Base-by-base conservation (phyloP, 30 jellyfish, hydroid and myxozoan species). In the Cassiopea andromeda region DNA sequence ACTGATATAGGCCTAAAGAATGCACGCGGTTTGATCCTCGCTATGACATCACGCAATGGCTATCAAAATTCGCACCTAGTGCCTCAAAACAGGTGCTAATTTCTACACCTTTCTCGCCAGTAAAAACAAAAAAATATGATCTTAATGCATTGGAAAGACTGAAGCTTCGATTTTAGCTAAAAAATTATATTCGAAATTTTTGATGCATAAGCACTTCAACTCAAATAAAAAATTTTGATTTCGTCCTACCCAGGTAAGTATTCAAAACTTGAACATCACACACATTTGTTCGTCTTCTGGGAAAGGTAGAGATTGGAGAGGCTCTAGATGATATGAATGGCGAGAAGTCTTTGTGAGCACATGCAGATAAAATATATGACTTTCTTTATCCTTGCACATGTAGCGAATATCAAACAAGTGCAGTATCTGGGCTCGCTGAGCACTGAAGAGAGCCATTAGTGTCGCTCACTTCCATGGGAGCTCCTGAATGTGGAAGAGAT, bases 321-420 rank as follows among this genome's bases (percentile, higher is more conserved):
- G 87, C 64, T 78, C 87, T 46, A 46, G 87, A 46, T 78, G 76
- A 78, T 44, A 78, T 78, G 87, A 78, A 59, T 83, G 90, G 2
- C 66, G 48, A 19, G 90, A 59, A 61, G 80, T 68, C 74, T 82
- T 82, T 82, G 74, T 50, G 70, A 82, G 50, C 50, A 46, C 83
- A 47, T 47, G 38, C 49, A 82, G 44, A 70, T 70, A 50, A 68
- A 61, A 82, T 66, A 68, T 46, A 58, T 10, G 48, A 17, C 44
- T 64, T 9, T 68, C 70, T 17, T 9, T 66, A 48, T 66, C 73
- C 74, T 82, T 82, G 59, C 66, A 67, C 91, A 82, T 82, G 49
- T 49, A 70, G 66, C 66, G 43, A 46, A 81, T 1, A 81, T 81
- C 91, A 7, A 66, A 84, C 48, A 82, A 8, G 78, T 69, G 78